Evolutionary conservation across 2,888 invertebrate genomes (phyloP).

Genomic region (Alloscopus bannaensis): DNA sequence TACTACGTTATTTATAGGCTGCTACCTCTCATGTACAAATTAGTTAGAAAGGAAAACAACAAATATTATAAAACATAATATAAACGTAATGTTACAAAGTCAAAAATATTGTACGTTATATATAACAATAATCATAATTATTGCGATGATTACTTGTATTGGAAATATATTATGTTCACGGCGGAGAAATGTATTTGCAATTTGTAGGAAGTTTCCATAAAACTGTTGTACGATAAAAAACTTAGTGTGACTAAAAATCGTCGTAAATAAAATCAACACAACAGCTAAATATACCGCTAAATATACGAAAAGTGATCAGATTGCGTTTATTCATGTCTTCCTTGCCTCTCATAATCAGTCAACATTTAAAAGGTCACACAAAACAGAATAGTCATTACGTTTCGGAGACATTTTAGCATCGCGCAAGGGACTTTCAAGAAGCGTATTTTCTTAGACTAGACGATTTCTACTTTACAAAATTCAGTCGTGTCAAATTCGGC

Average conservation of each 20-base stretch:
- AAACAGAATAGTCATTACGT: no score
- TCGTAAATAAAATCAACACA: slow-evolving; percentile 37
- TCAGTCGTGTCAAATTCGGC: no score
- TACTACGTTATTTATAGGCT: slow-evolving; percentile 58
- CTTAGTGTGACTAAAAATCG: slow-evolving; percentile 51
- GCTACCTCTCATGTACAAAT: slow-evolving; percentile 73
- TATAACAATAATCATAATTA: slow-evolving; percentile 35
- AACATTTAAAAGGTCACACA: background rate
- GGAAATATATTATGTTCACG: slow-evolving; percentile 26
- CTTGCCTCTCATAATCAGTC: background rate
- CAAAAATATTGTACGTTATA: slow-evolving; percentile 20
- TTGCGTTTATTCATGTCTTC: background rate
- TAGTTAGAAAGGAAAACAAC: no score
- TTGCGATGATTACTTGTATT: slow-evolving; percentile 21
- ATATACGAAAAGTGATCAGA: background rate
- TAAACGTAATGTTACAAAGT: slow-evolving; percentile 33
- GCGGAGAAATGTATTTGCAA: slow-evolving; percentile 43
- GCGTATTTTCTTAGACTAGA: no score
- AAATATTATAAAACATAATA: no score
- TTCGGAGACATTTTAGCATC: no score
- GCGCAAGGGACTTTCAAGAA: no score
- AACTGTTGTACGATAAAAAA: slow-evolving; percentile 49
- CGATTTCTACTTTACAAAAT: no score
- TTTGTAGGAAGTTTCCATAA: no score
- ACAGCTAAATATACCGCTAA: slow-evolving; percentile 14